Percentiles rank a stretch among this genome's conserved stretches.
phyloP scores from a whole-genome alignment of 2,797 vertebrate genomes.

The Tarsius wallacei region DNA sequence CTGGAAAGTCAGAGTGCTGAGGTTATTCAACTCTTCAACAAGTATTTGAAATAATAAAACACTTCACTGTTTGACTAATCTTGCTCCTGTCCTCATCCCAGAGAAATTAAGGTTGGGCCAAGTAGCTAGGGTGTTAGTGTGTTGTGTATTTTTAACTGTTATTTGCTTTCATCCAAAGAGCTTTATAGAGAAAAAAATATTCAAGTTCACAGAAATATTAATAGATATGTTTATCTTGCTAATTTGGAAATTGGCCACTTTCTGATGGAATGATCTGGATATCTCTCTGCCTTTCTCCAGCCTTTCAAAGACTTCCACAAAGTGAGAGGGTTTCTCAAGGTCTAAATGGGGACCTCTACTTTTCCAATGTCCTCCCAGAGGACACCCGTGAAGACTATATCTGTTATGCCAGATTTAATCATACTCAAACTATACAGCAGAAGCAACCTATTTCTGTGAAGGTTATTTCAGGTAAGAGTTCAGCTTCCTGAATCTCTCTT shows the following conservation, averaged over 20 bases:
- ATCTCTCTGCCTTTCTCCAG: conserved; percentile 88
- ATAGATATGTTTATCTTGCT: not conserved
- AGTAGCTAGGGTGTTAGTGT: not conserved
- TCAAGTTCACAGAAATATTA: not conserved
- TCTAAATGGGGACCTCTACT: conserved; percentile 98
- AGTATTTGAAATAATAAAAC: not conserved
- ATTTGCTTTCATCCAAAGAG: conserved; percentile 51
- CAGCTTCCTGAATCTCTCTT: conserved; percentile 62
- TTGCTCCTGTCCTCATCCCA: not conserved
- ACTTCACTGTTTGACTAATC: not conserved
- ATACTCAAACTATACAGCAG: conserved; percentile 99
- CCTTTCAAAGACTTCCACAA: conserved; percentile 97
- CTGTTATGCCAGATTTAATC: conserved; percentile 99
- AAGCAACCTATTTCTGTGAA: conserved; percentile 98
- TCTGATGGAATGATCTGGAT: not conserved
- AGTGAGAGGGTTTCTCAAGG: conserved; percentile 97
- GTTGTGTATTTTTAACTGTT: not conserved
- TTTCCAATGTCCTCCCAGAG: conserved; percentile 96
- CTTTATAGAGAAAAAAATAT: not conserved
- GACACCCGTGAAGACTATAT: conserved; percentile 98
- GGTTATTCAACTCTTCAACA: not conserved
- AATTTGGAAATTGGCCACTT: not conserved
- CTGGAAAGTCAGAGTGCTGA: not conserved
- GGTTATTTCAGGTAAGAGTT: conserved; percentile 96
- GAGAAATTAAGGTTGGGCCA: not conserved